phyloP scores from a whole-genome alignment of 2,113 vertebrate genomes.

The Alexandromys fortis region DNA sequence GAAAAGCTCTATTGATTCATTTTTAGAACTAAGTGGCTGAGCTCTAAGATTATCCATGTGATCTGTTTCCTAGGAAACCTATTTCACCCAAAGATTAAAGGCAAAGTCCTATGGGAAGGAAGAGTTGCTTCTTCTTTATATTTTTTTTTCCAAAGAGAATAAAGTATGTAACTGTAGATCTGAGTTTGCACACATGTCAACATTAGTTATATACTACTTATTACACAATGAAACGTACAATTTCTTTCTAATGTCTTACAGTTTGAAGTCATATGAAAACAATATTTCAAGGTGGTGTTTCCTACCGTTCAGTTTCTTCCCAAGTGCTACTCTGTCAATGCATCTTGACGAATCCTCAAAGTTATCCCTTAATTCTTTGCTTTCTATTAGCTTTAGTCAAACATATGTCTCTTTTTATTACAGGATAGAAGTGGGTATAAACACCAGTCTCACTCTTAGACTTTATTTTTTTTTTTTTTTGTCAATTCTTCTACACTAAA shows the following conservation, averaged over 20 bases:
- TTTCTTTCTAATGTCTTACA: background rate
- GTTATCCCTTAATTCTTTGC: background rate
- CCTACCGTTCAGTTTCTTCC: background rate
- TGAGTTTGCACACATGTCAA: background rate
- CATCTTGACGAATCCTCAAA: background rate
- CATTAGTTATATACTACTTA: constrained; percentile 21
- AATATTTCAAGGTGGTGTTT: background rate
- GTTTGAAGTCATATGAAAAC: background rate
- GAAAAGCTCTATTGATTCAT: constrained; percentile 41
- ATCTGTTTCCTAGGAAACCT: constrained; percentile 64
- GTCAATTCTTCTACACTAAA: background rate
- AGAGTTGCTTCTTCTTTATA: background rate
- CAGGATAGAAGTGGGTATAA: background rate
- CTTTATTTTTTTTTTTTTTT: background rate
- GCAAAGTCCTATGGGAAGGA: constrained; percentile 32
- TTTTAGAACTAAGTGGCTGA: constrained; percentile 40
- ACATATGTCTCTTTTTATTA: background rate
- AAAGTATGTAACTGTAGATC: background rate
- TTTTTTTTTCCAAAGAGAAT: constrained; percentile 44
- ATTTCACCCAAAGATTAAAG: constrained; percentile 40
- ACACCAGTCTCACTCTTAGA: background rate
- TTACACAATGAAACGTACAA: background rate
- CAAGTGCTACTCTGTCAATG: background rate
- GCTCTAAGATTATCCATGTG: constrained; percentile 30
- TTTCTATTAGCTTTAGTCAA: background rate